These are phyloP conservation scores for Trachops cirrhosus DNA, from an alignment of 2,797 vertebrate species.

Conservation along the genomic window DNA sequence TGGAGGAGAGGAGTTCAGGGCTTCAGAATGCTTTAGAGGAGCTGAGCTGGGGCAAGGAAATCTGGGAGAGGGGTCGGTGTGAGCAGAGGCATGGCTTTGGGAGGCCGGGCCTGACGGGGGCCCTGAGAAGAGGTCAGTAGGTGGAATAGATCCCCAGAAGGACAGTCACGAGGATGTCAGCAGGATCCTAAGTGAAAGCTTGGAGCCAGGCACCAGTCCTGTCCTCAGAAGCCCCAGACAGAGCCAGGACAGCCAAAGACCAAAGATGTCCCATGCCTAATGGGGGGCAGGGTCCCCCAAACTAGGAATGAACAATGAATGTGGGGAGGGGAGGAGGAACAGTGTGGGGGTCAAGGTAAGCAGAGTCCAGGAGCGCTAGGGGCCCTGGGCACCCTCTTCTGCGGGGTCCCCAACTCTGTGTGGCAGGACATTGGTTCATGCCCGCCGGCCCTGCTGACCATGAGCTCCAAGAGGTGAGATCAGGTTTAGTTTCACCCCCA, in stretches of 20 bases:
- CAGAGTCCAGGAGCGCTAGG: not conserved
- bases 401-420: rapidly evolving
- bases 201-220: not conserved
- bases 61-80: not conserved
- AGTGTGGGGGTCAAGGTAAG: not conserved
- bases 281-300: not conserved
- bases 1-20: not conserved
- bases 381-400: not conserved
- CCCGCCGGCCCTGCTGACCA: not conserved
- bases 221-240: not conserved
- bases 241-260: not conserved
- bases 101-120: not conserved
- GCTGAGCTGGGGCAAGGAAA: not conserved
- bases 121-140: not conserved
- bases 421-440: rapidly evolving
- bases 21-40: not conserved
- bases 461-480: not conserved
- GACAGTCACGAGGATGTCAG: not conserved
- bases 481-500: not conserved
- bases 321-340: not conserved
- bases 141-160: not conserved
- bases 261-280: not conserved
- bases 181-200: not conserved
- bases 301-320: not conserved
- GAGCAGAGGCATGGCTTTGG: rapidly evolving